Conservation (phyloP, 2,888 invertebrate genomes). For the Apotomis capreana region DNA sequence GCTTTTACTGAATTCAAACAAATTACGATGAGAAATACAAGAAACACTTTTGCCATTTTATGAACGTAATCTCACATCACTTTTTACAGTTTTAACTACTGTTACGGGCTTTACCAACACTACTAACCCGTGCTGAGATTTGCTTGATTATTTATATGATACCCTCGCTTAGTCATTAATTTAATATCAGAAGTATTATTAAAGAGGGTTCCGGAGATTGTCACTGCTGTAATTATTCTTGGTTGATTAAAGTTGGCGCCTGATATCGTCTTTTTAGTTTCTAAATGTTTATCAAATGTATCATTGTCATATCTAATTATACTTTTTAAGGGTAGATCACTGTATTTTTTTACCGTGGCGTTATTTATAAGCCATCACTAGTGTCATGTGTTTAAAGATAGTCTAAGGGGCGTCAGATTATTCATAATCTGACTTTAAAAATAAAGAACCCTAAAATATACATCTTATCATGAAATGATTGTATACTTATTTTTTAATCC, state of each 20-base stretch:
- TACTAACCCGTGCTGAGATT: conserved; percentile 9
- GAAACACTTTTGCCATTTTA: conserved; percentile 28
- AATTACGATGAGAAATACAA: conserved; percentile 10
- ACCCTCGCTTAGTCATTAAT: neutral
- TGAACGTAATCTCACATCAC: neutral
- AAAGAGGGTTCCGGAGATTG: conserved; percentile 17
- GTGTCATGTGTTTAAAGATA: too few relatives aligned
- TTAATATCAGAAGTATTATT: neutral
- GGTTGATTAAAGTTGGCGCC: too few relatives aligned
- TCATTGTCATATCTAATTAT: too few relatives aligned
- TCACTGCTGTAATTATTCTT: neutral
- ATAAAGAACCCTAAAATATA: neutral
- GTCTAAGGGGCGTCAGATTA: too few relatives aligned
- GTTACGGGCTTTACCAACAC: neutral
- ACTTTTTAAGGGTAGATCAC: too few relatives aligned
- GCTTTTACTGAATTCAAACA: conserved; percentile 17
- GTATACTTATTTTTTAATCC: conserved; percentile 4
- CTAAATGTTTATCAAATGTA: too few relatives aligned
- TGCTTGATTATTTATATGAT: conserved; percentile 4
- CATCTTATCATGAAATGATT: conserved; percentile 1
- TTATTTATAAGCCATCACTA: too few relatives aligned
- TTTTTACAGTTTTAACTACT: neutral
- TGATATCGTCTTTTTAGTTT: too few relatives aligned
- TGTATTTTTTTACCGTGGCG: too few relatives aligned
- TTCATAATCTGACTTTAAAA: neutral